A percentile compares a stretch with the other conserved stretches of the same genome.
These are phyloP conservation scores for Lasius platythorax DNA, from an alignment of 2,888 invertebrate species.

Conservation along the genomic window DNA sequence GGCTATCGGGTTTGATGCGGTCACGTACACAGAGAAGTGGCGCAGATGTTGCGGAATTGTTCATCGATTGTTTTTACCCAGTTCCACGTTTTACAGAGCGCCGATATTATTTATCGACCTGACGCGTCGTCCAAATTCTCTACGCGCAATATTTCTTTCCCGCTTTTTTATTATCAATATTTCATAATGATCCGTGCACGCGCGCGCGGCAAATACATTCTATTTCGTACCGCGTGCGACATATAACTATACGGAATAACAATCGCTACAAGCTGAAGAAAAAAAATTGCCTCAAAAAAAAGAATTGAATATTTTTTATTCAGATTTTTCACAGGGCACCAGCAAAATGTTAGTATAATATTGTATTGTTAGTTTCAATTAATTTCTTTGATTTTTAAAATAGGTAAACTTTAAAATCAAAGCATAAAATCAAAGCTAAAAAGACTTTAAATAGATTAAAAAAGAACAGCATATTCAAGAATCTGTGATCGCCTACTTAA, in stretches of 20 bases:
- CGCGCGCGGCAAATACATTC: background rate
- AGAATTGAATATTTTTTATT: slow-evolving; percentile 23
- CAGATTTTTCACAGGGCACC: background rate
- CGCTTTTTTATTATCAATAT: slow-evolving; percentile 37
- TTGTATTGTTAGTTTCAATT: background rate
- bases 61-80: slow-evolving; percentile 56
- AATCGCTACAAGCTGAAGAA: slow-evolving; percentile 22
- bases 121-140: slow-evolving; percentile 24
- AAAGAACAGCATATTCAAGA: too few relatives aligned
- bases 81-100: slow-evolving; percentile 43
- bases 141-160: slow-evolving; percentile 7
- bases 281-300: slow-evolving; percentile 8
- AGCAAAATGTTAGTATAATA: background rate
- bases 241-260: background rate
- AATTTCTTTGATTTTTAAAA: background rate
- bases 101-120: slow-evolving; percentile 52
- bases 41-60: slow-evolving; percentile 57
- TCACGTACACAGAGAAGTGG: slow-evolving; percentile 57
- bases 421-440: background rate
- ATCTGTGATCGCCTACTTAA: background rate
- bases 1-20: slow-evolving; percentile 52
- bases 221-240: background rate
- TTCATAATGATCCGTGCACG: background rate
- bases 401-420: background rate
- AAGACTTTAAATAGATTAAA: slow-evolving; percentile 4